Conservation (phyloP, 2,888 invertebrate genomes). For the Agonopterix heracliana region DNA sequence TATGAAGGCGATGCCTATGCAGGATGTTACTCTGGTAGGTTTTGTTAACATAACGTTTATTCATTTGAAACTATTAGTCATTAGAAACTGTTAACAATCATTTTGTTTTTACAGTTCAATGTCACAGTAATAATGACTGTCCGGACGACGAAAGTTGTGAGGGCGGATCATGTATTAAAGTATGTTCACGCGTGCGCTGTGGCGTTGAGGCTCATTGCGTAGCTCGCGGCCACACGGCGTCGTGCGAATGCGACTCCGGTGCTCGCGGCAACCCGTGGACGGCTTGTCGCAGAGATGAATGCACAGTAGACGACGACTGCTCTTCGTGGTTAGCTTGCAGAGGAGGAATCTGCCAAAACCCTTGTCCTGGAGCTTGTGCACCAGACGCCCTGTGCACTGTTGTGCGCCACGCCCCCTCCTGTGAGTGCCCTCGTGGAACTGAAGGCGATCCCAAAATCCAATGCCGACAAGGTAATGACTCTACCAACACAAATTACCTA, state of each 20-base stretch:
- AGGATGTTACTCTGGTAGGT: constrained; percentile 82
- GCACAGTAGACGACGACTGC: constrained; percentile 85
- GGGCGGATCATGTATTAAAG: constrained; percentile 86
- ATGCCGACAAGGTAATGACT: constrained; percentile 75
- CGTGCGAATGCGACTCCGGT: constrained; percentile 85
- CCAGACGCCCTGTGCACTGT: constrained; percentile 85
- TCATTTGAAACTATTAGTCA: not conserved
- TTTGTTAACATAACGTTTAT: not conserved
- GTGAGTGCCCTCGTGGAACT: constrained; percentile 89
- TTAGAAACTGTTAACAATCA: not conserved
- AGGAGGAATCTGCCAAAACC: constrained; percentile 86
- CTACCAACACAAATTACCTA: not conserved
- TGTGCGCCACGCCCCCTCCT: constrained; percentile 83
- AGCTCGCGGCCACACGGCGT: constrained; percentile 85
- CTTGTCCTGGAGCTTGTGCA: constrained; percentile 91
- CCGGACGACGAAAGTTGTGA: constrained; percentile 88
- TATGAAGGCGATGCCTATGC: constrained; percentile 89
- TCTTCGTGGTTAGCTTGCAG: constrained; percentile 86
- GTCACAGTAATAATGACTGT: constrained; percentile 90
- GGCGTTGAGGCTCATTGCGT: constrained; percentile 87
- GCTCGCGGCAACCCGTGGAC: constrained; percentile 87
- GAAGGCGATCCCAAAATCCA: constrained; percentile 84
- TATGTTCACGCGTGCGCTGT: constrained; percentile 87
- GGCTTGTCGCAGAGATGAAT: constrained; percentile 87
- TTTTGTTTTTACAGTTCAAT: constrained; percentile 79